Base-by-base conservation (phyloP, 2,888 invertebrate species). In the Lysandra coridon region DNA sequence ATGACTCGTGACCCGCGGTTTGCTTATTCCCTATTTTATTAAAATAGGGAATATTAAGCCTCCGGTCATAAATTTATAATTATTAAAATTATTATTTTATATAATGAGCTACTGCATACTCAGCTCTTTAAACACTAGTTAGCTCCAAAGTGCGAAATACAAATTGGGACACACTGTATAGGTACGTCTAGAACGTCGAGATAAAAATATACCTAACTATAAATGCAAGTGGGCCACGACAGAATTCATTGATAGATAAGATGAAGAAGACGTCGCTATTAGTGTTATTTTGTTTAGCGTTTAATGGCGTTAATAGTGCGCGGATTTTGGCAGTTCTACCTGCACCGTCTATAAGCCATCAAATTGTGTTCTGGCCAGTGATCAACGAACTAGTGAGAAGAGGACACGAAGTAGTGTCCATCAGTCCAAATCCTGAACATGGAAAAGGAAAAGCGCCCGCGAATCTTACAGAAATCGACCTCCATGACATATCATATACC, bases 361-460 rank as follows among this genome's bases (percentile, higher is more conserved):
- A 84, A 79, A 53, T 83, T 23, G 84, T 84, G 2, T 85, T 86
- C 88, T 89, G 86, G 23, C 84, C 86, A 30, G 80, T 92, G 1
- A 86, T 88, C 40, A 83, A 86, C 14, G 89, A 88, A 73, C 80
- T 94, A 49, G 86, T 86, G 0, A 84, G 81, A 76, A 82, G 87
- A 40, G 93, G 93, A 2, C 93, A 94, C 81, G 85, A 92, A 79
- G 80, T 94, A 0, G 86, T 88, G 0, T 84, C 91, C 0, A 81
- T 90, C 4, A 90, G 92, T 1, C 78, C 92, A 14, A 81, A 90
- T 81, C 90, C 91, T 0, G 84, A 82, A 4, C 82, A 82, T 80
- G 80, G 82, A 44, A 88, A 90, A 53, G 90, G 94, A 0, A 37
- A 83, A 76, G 14, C 85, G 1, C 83, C 90, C 1, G 78, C 81